Evolutionary conservation across 1,140 invertebrate species (phyloP).

Genomic region (Trichoplusia ni): DNA sequence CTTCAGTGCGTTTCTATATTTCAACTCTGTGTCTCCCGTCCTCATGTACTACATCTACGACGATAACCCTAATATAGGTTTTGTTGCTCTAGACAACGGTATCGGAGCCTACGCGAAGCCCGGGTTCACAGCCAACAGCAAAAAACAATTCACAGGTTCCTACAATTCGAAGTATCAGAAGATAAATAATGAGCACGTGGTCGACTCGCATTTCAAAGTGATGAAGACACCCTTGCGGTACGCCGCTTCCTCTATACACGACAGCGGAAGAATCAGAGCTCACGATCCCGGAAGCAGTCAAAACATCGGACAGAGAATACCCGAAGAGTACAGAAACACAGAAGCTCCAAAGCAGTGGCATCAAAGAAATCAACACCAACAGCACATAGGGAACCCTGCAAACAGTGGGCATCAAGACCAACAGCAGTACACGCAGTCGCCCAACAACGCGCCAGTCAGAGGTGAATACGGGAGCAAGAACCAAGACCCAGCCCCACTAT

Average conservation of each 20-base stretch:
- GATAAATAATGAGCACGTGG: slow-evolving; percentile 44
- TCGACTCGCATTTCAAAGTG: slow-evolving; percentile 52
- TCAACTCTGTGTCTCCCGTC: slow-evolving; percentile 38
- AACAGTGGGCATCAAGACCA: neutral
- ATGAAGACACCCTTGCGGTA: slow-evolving; percentile 33
- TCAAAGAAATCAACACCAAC: slow-evolving; percentile 4
- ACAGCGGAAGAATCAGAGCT: neutral
- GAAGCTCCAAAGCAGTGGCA: slow-evolving; percentile 11
- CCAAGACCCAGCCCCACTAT: neutral
- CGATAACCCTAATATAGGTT: slow-evolving; percentile 45
- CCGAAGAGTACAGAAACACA: neutral
- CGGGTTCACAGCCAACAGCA: slow-evolving; percentile 34
- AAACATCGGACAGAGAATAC: neutral
- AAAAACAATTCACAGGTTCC: slow-evolving; percentile 47
- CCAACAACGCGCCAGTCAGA: neutral
- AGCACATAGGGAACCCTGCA: neutral
- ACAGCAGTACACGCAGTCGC: neutral
- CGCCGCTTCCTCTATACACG: neutral
- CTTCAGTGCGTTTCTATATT: slow-evolving; percentile 38
- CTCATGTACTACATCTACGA: slow-evolving; percentile 54
- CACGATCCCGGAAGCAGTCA: neutral
- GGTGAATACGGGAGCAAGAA: neutral
- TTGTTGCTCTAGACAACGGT: slow-evolving; percentile 30
- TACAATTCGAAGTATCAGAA: slow-evolving; percentile 43
- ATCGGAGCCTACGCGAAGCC: slow-evolving; percentile 35